Conservation (phyloP, 2,113 vertebrate genomes). For the Atractosteus spatula region DNA sequence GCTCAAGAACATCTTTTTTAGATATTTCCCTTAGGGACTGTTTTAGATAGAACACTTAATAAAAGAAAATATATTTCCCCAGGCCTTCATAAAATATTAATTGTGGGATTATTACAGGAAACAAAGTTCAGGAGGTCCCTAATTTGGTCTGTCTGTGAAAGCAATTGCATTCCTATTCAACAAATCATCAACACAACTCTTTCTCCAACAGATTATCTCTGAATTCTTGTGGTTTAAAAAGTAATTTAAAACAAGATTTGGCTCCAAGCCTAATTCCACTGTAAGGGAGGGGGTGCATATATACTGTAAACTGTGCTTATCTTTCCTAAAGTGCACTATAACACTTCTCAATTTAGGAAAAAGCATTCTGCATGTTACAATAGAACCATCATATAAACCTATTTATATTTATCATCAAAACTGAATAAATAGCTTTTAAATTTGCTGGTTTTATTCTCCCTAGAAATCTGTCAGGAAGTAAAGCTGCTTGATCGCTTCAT, state of each 20-base stretch:
- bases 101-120: not conserved
- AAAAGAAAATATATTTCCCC: not conserved
- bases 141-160: not conserved
- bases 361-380: too few relatives aligned
- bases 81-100: conserved; percentile 1
- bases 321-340: too few relatives aligned
- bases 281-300: too few relatives aligned
- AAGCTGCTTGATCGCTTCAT: too few relatives aligned
- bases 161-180: not conserved
- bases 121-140: not conserved
- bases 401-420: too few relatives aligned
- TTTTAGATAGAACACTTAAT: not conserved
- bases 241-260: not conserved
- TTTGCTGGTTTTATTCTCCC: too few relatives aligned
- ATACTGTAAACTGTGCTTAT: too few relatives aligned
- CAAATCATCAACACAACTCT: not conserved
- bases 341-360: too few relatives aligned
- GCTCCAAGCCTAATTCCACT: too few relatives aligned
- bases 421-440: too few relatives aligned
- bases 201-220: not conserved
- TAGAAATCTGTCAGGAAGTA: too few relatives aligned
- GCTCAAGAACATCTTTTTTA: not conserved
- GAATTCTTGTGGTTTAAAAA: not conserved
- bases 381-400: too few relatives aligned
- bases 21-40: not conserved